Conservation (phyloP, 2,113 vertebrate genomes). For the Podocnemis expansa region DNA sequence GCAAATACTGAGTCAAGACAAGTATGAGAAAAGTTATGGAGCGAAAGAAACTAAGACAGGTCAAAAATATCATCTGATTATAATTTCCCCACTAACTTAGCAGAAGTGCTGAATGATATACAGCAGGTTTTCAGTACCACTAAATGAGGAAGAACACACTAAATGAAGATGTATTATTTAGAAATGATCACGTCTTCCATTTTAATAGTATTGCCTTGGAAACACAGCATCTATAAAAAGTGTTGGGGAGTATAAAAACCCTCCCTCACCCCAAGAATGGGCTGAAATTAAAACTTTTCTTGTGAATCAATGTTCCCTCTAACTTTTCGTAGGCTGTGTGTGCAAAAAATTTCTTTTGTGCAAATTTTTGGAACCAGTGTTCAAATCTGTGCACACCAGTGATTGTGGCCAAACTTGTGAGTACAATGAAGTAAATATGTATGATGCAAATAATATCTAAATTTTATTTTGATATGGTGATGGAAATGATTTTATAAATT, state of each 20-base stretch:
- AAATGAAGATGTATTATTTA: not conserved
- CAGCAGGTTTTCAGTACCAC: not conserved
- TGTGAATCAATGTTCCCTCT: no score
- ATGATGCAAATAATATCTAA: no score
- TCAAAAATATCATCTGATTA: not conserved
- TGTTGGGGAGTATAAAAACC: not conserved
- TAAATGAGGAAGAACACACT: not conserved
- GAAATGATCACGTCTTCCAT: not conserved
- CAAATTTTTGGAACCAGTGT: no score
- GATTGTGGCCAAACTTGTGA: no score
- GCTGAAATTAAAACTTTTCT: not conserved
- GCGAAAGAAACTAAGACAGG: not conserved
- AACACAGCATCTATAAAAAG: rapidly evolving
- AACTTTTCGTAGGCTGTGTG: no score
- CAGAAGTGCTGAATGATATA: not conserved
- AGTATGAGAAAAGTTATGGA: not conserved
- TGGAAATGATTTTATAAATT: no score
- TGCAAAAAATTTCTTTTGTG: no score
- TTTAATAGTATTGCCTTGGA: slow-evolving; percentile 8
- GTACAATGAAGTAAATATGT: no score
- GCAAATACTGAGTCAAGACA: not conserved
- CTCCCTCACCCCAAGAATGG: not conserved
- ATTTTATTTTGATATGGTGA: no score
- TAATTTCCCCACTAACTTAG: not conserved
- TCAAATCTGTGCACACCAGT: no score